These are phyloP conservation scores for Penelope pileata DNA, from an alignment of 2,113 vertebrate species.

Conservation along the genomic window DNA sequence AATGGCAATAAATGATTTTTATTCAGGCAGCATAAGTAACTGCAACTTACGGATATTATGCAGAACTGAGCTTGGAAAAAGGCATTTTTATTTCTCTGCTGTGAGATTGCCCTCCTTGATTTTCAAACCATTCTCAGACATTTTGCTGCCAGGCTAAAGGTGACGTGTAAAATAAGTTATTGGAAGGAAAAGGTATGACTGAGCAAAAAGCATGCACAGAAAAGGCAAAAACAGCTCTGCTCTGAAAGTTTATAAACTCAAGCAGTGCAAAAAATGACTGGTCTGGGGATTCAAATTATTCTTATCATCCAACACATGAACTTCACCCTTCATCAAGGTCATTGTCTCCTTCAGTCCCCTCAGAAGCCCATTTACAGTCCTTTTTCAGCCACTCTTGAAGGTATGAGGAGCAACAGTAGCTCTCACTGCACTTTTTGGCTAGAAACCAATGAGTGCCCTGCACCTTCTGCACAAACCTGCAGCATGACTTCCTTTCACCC, in stretches of 20 bases:
- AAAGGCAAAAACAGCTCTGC: neutral
- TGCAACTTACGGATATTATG: neutral
- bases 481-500: neutral
- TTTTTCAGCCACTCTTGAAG: neutral
- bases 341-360: neutral
- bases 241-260: neutral
- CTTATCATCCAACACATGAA: neutral
- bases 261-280: neutral
- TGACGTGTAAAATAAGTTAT: constrained; percentile 16
- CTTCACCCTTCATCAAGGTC: neutral
- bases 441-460: neutral
- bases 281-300: neutral
- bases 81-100: constrained; percentile 37
- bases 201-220: neutral
- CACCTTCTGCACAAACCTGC: neutral
- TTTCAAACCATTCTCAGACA: constrained; percentile 28
- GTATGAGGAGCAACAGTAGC: neutral
- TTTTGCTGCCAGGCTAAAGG: constrained; percentile 19
- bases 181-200: constrained; percentile 1
- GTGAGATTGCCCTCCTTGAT: neutral
- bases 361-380: neutral
- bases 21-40: constrained; percentile 45
- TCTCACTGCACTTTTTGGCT: neutral
- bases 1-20: constrained; percentile 23
- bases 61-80: constrained; percentile 20